These are phyloP conservation scores for Pocillopora meandrina DNA, from an alignment of 92 coral and sea anemone species.

Conservation along the genomic window DNA sequence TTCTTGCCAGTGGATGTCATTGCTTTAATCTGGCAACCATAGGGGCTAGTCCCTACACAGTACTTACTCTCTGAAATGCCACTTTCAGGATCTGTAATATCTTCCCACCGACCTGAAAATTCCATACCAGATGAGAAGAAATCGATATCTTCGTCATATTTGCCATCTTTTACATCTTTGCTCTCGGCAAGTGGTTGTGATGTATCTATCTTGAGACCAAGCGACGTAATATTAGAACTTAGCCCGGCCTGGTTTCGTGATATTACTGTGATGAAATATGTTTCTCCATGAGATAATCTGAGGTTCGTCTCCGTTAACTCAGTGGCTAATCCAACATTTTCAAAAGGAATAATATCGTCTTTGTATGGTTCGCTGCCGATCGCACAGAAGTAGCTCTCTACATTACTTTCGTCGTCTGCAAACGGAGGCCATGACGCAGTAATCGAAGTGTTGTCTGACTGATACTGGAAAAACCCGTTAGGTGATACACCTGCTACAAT, in stretches of 20 bases:
- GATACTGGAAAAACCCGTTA: conserved; percentile 58
- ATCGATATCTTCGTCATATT: conserved; percentile 41
- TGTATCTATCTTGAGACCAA: conserved; percentile 63
- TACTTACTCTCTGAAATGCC: conserved; percentile 62
- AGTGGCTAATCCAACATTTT: conserved; percentile 56
- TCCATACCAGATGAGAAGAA: conserved; percentile 49
- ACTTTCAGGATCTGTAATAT: conserved; percentile 78
- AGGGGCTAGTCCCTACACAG: conserved; percentile 79
- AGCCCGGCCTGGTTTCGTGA: conserved; percentile 82
- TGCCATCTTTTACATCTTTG: conserved; percentile 57
- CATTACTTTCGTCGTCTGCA: conserved; percentile 73
- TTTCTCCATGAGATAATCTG: conserved; percentile 43
- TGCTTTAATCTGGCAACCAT: conserved; percentile 70
- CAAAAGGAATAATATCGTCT: conserved; percentile 59
- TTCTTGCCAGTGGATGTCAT: conserved; percentile 51
- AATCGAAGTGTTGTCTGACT: conserved; percentile 38
- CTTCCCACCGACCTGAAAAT: conserved; percentile 73
- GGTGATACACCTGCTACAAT: conserved; percentile 59
- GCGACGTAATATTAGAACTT: conserved; percentile 50
- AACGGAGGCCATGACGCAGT: conserved; percentile 76
- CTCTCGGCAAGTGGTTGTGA: conserved; percentile 66
- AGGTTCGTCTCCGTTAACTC: conserved; percentile 34
- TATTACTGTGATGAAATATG: conserved; percentile 74
- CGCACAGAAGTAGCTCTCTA: conserved; percentile 65
- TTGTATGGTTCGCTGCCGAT: conserved; percentile 56